These are phyloP conservation scores for Oikopleura albicans DNA, from an alignment of 23 tunicate species.

Conservation along the genomic window DNA sequence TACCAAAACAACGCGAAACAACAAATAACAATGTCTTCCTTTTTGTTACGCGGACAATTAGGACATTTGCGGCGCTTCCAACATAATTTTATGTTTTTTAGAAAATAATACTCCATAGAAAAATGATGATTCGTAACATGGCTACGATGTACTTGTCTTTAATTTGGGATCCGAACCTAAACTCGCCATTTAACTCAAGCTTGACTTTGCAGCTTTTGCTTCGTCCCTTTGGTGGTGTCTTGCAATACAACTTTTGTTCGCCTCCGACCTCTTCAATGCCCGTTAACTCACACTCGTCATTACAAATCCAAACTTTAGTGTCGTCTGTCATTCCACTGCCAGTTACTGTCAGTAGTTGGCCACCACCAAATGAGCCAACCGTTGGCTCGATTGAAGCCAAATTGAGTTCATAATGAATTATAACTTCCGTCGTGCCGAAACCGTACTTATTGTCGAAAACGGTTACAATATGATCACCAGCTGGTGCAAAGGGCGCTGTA, in stretches of 20 bases:
- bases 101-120: too few relatives aligned
- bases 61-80: too few relatives aligned
- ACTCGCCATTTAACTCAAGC: not conserved
- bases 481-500: not conserved
- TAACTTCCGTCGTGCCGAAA: not conserved
- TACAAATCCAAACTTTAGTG: not conserved
- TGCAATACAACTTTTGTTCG: not conserved
- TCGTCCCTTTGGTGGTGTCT: not conserved
- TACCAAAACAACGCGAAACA: too few relatives aligned
- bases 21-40: too few relatives aligned
- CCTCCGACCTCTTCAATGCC: not conserved
- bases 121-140: too few relatives aligned
- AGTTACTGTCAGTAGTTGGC: not conserved
- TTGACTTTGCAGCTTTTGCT: not conserved
- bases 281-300: not conserved
- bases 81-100: too few relatives aligned
- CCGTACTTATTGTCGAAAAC: not conserved
- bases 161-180: too few relatives aligned
- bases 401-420: not conserved
- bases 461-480: slow-evolving; percentile 1
- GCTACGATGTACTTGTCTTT: too few relatives aligned
- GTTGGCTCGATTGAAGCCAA: not conserved
- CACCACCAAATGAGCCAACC: not conserved
- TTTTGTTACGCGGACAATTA: too few relatives aligned
- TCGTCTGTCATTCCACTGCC: not conserved